Conservation (phyloP, 2,113 vertebrate genomes). For the Dolichotis patagonum region DNA sequence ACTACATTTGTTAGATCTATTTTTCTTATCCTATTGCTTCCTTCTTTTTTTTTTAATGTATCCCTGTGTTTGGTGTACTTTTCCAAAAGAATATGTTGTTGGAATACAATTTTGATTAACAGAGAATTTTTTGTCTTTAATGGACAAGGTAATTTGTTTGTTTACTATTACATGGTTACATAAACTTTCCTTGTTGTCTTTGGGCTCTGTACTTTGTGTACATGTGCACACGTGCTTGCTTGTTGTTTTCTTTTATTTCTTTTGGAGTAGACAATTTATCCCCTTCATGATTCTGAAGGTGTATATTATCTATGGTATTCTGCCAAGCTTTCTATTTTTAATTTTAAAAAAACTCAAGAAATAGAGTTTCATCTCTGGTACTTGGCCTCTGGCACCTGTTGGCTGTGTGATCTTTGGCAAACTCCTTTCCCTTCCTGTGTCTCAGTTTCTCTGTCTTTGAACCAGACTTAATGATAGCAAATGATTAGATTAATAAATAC, state of each 20-base stretch:
- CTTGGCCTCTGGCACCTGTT: neutral
- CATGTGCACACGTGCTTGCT: neutral
- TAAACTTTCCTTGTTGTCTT: neutral
- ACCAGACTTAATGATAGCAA: neutral
- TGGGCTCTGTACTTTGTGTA: neutral
- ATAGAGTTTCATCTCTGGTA: neutral
- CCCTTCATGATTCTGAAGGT: neutral
- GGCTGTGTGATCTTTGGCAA: neutral
- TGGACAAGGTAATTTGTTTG: neutral
- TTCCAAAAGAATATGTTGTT: neutral
- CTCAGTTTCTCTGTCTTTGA: neutral
- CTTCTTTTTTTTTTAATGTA: neutral
- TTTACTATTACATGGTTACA: neutral
- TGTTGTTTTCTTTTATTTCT: neutral
- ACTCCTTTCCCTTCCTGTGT: neutral
- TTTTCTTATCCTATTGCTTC: neutral
- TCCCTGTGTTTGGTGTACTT: neutral
- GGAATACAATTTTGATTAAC: neutral
- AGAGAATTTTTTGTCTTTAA: neutral
- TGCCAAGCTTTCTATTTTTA: neutral
- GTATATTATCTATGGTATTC: neutral
- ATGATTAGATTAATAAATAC: neutral
- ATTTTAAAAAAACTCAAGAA: neutral
- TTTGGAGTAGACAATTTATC: neutral
- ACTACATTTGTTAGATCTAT: neutral